Evolutionary conservation across 2,797 vertebrate genomes (phyloP).

Genomic region (Molossus molossus): DNA sequence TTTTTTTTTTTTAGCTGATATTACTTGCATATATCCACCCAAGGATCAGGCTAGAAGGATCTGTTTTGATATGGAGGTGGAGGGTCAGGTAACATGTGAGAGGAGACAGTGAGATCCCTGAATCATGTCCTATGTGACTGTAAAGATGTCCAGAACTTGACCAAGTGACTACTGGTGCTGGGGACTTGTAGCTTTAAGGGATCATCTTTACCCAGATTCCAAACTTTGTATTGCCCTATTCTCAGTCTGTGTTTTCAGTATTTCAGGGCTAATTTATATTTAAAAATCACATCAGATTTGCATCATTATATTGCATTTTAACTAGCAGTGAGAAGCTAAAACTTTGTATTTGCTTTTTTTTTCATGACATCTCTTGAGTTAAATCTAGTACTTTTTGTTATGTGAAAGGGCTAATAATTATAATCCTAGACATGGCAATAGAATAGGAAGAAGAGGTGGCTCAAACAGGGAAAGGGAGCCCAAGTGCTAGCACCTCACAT

Average conservation of each 20-base stretch:
- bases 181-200: too few relatives aligned
- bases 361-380: background rate
- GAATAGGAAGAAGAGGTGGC: background rate
- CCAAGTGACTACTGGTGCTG: accelerated
- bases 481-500: background rate
- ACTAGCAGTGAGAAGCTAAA: background rate
- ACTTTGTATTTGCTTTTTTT: background rate
- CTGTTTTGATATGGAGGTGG: background rate
- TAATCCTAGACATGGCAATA: background rate
- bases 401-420: background rate
- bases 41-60: background rate
- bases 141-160: background rate
- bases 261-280: background rate
- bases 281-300: background rate
- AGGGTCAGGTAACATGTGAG: background rate
- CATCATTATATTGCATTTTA: background rate
- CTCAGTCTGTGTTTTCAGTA: background rate
- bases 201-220: background rate
- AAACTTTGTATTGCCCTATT: background rate
- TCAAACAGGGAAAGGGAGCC: background rate
- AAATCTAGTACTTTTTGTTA: background rate
- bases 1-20: background rate
- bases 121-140: background rate
- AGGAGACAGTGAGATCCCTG: background rate
- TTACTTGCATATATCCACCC: background rate